Conservation (phyloP, 1,140 invertebrate species). For the Drosophila micromelanica region DNA sequence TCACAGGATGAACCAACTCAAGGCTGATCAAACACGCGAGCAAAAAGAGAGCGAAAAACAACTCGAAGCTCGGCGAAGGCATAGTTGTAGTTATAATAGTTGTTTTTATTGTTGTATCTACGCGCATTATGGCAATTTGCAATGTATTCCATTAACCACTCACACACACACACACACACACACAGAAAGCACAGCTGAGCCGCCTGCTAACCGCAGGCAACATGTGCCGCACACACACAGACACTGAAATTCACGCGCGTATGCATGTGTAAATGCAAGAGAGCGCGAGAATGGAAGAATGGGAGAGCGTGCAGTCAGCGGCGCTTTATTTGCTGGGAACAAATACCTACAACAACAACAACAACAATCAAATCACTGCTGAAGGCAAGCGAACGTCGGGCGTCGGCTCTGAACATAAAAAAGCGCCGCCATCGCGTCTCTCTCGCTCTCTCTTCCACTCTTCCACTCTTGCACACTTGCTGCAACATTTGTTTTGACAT, state of each 20-base stretch:
- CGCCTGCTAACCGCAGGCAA: conserved; percentile 41
- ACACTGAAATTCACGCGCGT: conserved; percentile 7
- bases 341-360: conserved; percentile 36
- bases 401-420: conserved; percentile 49
- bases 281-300: conserved; percentile 6
- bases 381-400: conserved; percentile 31
- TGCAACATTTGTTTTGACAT: conserved; percentile 56
- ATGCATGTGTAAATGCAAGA: conserved; percentile 10
- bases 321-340: conserved; percentile 57
- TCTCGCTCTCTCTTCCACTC: background rate
- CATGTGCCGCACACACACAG: conserved; percentile 28
- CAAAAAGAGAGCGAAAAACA: background rate
- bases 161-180: conserved; percentile 6
- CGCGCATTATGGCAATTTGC: conserved; percentile 39
- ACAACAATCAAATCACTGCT: conserved; percentile 47
- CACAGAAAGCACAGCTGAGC: conserved; percentile 30
- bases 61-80: background rate
- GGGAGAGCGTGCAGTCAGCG: conserved; percentile 16
- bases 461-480: conserved; percentile 8
- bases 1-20: conserved; percentile 1
- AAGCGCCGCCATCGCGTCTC: conserved; percentile 30
- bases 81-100: conserved; percentile 6
- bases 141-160: conserved; percentile 43
- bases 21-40: background rate
- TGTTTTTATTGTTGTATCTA: conserved; percentile 12